Percentiles rank a stretch among this genome's conserved stretches.
These are phyloP conservation scores for Corythaeola cristata DNA, from an alignment of 2,113 vertebrate genomes.

Conservation along the genomic window DNA sequence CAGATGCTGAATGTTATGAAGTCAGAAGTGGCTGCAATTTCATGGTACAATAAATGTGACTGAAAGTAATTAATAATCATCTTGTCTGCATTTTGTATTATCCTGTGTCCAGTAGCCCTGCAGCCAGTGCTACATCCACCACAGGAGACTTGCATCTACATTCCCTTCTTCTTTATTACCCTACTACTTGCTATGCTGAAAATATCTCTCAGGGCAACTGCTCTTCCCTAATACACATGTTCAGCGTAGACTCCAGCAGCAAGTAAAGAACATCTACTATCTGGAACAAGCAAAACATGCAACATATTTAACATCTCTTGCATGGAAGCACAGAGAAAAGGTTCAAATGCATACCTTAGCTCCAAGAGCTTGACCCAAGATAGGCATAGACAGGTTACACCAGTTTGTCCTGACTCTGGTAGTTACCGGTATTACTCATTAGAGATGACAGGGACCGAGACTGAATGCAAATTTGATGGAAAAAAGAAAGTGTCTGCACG, in stretches of 20 bases:
- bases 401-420: neutral
- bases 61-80: neutral
- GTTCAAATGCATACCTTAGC: neutral
- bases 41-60: neutral
- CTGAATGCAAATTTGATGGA: neutral
- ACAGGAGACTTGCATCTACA: neutral
- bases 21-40: neutral
- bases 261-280: neutral
- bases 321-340: neutral
- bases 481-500: neutral
- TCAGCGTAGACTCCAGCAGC: neutral
- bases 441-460: neutral
- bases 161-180: neutral
- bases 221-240: neutral
- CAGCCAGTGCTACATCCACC: neutral
- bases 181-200: neutral
- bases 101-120: neutral
- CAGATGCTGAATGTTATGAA: neutral
- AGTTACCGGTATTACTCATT: neutral
- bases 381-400: neutral
- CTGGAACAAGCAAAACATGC: neutral
- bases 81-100: neutral
- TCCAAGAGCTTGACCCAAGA: neutral
- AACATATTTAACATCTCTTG: neutral
- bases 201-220: neutral